Evolutionary conservation across 2,888 invertebrate genomes (phyloP).

Genomic region (Bhutanitis thaidina): DNA sequence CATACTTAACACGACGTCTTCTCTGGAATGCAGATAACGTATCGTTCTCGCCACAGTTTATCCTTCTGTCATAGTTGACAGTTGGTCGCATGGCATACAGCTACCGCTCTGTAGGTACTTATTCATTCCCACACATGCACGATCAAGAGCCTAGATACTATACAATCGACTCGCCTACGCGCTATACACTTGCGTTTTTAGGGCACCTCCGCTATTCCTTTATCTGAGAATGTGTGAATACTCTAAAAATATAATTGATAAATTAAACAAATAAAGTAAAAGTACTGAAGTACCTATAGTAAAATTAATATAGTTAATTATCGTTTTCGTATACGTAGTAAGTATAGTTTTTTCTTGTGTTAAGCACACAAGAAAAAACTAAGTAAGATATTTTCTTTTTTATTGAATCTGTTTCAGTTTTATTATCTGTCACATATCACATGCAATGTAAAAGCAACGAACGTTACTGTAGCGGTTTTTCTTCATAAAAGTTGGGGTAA

Average conservation of each 20-base stretch:
- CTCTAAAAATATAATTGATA: background rate
- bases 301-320: too few relatives aligned
- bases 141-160: background rate
- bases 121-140: constrained; percentile 28
- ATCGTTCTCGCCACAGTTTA: constrained; percentile 37
- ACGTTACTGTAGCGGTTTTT: too few relatives aligned
- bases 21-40: constrained; percentile 38
- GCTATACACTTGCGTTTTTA: background rate
- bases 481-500: too few relatives aligned
- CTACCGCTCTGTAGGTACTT: constrained; percentile 15
- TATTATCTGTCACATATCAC: too few relatives aligned
- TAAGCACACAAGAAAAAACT: too few relatives aligned
- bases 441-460: too few relatives aligned
- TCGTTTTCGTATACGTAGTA: too few relatives aligned
- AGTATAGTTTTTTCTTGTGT: too few relatives aligned
- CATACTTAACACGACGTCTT: background rate
- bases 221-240: background rate
- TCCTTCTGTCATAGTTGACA: constrained; percentile 48
- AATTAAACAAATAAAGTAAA: too few relatives aligned
- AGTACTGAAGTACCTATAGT: too few relatives aligned
- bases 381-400: too few relatives aligned
- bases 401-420: too few relatives aligned
- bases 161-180: constrained; percentile 1
- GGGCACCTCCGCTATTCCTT: background rate
- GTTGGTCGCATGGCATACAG: constrained; percentile 39